These are phyloP conservation scores for Notothenia rossii DNA, from an alignment of 2,113 vertebrate species.

Conservation along the genomic window DNA sequence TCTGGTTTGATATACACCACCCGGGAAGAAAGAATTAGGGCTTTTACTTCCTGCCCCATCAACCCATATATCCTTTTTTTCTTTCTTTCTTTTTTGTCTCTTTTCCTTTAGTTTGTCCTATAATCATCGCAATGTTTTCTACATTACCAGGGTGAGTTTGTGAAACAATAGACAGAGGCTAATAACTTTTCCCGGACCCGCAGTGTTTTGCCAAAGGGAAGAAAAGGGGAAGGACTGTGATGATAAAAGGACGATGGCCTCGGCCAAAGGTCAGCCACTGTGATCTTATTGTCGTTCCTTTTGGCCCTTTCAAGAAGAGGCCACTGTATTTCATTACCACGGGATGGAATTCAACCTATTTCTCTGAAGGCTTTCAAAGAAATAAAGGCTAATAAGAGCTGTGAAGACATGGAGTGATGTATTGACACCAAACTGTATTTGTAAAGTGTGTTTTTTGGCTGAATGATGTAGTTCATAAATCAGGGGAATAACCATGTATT, in stretches of 20 bases:
- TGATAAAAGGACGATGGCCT: constrained; percentile 85
- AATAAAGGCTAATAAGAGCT: constrained; percentile 48
- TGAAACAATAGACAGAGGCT: constrained; percentile 84
- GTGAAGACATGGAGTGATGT: constrained; percentile 58
- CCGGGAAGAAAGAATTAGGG: constrained; percentile 81
- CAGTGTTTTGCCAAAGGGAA: constrained; percentile 80
- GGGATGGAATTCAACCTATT: constrained; percentile 82
- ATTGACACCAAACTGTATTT: constrained; percentile 1
- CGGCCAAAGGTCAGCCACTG: constrained; percentile 87
- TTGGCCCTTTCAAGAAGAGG: constrained; percentile 82
- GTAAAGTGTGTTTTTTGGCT: constrained; percentile 16
- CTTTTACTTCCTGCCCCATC: constrained; percentile 83
- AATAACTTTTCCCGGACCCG: constrained; percentile 84
- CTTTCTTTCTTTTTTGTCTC: constrained; percentile 46
- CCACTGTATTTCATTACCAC: constrained; percentile 86
- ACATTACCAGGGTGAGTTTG: constrained; percentile 79
- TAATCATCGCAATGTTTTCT: constrained; percentile 88
- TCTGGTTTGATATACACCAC: constrained; percentile 81
- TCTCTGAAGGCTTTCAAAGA: constrained; percentile 59
- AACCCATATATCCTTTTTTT: constrained; percentile 66
- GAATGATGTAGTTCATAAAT: neutral
- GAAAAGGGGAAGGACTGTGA: constrained; percentile 82
- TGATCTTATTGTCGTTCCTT: constrained; percentile 86
- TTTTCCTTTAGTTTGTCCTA: constrained; percentile 74
- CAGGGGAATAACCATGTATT: neutral